phyloP scores from a whole-genome alignment of 2,888 invertebrate genomes.

The Tetramorium bicarinatum region DNA sequence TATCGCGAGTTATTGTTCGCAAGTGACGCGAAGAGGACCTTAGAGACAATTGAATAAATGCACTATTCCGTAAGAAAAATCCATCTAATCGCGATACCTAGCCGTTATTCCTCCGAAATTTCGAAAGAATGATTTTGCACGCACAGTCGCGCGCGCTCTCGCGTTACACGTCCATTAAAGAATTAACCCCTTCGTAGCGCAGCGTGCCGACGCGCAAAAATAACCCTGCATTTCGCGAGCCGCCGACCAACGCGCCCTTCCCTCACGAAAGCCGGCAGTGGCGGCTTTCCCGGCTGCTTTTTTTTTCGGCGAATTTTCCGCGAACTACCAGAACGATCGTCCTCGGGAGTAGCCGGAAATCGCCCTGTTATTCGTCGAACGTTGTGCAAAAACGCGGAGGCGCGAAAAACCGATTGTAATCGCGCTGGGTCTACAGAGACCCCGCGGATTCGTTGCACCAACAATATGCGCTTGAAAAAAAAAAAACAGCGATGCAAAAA shows the following conservation, averaged over 20 bases:
- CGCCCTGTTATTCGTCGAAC: conserved; percentile 48
- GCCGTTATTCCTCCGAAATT: background rate
- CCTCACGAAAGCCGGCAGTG: conserved; percentile 36
- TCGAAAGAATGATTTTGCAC: conserved; percentile 24
- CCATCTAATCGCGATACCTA: background rate
- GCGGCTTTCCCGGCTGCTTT: conserved; percentile 13
- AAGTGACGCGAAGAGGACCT: background rate
- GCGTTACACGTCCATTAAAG: conserved; percentile 50
- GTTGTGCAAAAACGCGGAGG: conserved; percentile 56
- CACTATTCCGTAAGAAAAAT: background rate
- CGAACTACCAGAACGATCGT: conserved; percentile 55
- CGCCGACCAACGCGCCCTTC: background rate
- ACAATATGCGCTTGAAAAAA: conserved; percentile 52
- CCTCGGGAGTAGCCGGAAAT: conserved; percentile 61
- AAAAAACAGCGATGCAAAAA: conserved; percentile 38
- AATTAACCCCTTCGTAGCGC: conserved; percentile 44
- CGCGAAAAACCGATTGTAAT: conserved; percentile 67
- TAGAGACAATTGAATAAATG: background rate
- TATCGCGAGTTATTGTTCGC: background rate
- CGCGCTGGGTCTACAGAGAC: conserved; percentile 64
- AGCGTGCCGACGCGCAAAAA: conserved; percentile 43
- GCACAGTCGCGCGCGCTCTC: background rate
- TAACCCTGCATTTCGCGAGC: conserved; percentile 51
- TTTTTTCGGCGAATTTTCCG: conserved; percentile 56
- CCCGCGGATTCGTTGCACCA: conserved; percentile 63